A percentile compares a stretch with the other conserved stretches of the same genome.
Evolutionary conservation across 2,888 invertebrate species (phyloP).

Genomic region (Nomada goodeniana): DNA sequence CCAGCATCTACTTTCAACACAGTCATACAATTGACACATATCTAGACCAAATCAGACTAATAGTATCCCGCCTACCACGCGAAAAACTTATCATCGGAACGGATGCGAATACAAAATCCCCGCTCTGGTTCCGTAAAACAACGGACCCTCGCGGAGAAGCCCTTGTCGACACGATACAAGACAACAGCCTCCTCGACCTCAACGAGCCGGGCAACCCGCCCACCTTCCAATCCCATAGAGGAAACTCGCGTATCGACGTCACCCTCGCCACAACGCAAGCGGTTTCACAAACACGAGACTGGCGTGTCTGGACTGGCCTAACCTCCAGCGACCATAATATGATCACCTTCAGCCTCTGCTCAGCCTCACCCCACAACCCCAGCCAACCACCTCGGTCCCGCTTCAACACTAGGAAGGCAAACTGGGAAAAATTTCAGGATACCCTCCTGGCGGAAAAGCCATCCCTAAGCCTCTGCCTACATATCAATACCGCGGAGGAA

Average conservation of each 20-base stretch:
- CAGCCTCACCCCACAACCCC: neutral
- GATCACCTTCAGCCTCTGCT: neutral
- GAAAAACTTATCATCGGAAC: neutral
- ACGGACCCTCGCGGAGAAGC: neutral
- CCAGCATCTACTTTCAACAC: slow-evolving; percentile 4
- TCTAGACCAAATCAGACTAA: neutral
- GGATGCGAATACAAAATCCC: neutral
- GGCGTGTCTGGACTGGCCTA: neutral
- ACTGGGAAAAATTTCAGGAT: no score
- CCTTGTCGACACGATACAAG: neutral
- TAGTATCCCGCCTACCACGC: rapidly evolving
- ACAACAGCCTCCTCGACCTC: neutral
- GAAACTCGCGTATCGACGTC: neutral
- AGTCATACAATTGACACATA: neutral
- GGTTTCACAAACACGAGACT: rapidly evolving
- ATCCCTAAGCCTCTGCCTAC: no score
- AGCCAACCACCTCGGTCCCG: no score
- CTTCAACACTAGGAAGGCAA: no score
- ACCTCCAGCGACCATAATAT: slow-evolving; percentile 11
- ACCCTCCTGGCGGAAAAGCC: no score
- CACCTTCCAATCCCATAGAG: neutral
- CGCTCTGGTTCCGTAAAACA: neutral
- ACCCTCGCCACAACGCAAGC: neutral
- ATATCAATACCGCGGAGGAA: no score
- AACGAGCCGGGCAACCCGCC: neutral